Conservation (phyloP, 2,888 invertebrate genomes). For the Lacanobia oleracea region DNA sequence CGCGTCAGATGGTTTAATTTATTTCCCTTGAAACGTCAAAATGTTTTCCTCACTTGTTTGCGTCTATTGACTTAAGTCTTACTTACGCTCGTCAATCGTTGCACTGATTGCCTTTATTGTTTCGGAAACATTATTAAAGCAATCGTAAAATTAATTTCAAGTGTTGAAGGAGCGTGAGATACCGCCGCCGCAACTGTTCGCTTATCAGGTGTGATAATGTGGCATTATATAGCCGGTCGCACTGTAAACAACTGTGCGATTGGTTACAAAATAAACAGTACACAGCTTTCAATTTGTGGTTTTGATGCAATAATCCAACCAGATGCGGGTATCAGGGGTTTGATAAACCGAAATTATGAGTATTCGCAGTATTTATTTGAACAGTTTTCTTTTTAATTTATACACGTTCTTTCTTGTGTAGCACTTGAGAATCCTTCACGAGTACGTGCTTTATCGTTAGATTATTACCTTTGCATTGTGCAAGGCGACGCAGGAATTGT, state of each 20-base stretch:
- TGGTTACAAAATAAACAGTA: constrained; percentile 62
- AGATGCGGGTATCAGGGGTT: constrained; percentile 27
- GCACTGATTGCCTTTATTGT: constrained; percentile 33
- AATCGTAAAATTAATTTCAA: constrained; percentile 58
- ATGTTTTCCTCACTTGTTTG: constrained; percentile 38
- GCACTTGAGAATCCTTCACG: constrained; percentile 14
- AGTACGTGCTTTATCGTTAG: constrained; percentile 44
- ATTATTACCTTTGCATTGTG: constrained; percentile 5
- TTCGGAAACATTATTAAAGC: constrained; percentile 37
- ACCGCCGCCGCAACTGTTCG: constrained; percentile 59
- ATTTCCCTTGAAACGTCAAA: constrained; percentile 31
- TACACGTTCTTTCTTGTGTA: constrained; percentile 32
- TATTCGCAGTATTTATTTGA: constrained; percentile 5
- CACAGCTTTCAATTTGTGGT: constrained; percentile 43
- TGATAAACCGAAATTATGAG: constrained; percentile 8
- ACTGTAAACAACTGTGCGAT: constrained; percentile 61
- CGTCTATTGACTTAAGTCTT: constrained; percentile 6
- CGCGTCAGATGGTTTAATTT: constrained; percentile 49
- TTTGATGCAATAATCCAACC: constrained; percentile 30
- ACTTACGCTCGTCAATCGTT: constrained; percentile 10
- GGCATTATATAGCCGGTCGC: constrained; percentile 57
- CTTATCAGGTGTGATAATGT: constrained; percentile 65
- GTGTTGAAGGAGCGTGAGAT: constrained; percentile 67
- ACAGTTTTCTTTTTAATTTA: constrained; percentile 28
- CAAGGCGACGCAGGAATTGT: constrained; percentile 7